Conservation (phyloP, 2,888 invertebrate genomes). For the Aporophyla nigra region DNA sequence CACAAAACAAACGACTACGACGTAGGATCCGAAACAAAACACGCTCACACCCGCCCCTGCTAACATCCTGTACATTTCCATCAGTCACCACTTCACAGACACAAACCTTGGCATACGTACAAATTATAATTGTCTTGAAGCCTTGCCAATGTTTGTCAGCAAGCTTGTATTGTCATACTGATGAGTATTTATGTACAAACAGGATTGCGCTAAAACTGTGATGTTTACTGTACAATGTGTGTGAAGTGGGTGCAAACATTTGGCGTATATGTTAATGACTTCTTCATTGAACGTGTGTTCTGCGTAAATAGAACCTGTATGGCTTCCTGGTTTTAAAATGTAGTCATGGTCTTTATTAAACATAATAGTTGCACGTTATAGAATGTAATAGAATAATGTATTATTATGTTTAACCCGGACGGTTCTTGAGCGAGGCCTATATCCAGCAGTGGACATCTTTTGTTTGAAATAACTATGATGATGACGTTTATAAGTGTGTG, state of each 20-base stretch:
- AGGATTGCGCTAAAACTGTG: slow-evolving; percentile 33
- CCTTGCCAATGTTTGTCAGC: slow-evolving; percentile 66
- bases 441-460: too few species aligned
- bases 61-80: neutral
- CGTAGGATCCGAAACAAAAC: neutral
- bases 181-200: slow-evolving; percentile 62
- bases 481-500: too few species aligned
- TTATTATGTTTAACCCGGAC: too few species aligned
- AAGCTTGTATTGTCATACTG: slow-evolving; percentile 48
- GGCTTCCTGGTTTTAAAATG: neutral
- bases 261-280: slow-evolving; percentile 11
- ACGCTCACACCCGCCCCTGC: neutral
- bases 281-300: slow-evolving; percentile 9
- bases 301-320: too few species aligned
- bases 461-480: too few species aligned
- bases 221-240: slow-evolving; percentile 24
- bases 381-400: neutral
- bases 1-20: neutral
- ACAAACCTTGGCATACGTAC: slow-evolving; percentile 64
- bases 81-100: slow-evolving; percentile 37
- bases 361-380: neutral
- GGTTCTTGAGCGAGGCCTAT: too few species aligned
- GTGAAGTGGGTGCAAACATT: slow-evolving; percentile 21
- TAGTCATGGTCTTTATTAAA: neutral
- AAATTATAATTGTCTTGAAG: slow-evolving; percentile 71